Percentiles rank a stretch among this genome's conserved stretches.
These are phyloP conservation scores for Chroicocephalus ridibundus DNA, from an alignment of 2,113 vertebrate genomes.

Conservation along the genomic window DNA sequence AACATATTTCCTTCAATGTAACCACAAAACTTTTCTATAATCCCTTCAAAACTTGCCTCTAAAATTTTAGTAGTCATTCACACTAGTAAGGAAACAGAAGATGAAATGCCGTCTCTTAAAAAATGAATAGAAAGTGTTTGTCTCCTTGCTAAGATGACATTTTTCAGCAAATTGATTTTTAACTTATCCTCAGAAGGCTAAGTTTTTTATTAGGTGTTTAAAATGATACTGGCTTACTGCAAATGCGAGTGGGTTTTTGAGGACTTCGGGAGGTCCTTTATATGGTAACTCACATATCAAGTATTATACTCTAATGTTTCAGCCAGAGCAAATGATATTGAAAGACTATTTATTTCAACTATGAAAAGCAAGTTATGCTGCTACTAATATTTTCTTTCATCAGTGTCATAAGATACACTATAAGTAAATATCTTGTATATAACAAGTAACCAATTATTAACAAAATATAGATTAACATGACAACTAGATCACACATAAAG, in stretches of 20 bases:
- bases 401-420: neutral
- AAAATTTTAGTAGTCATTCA: neutral
- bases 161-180: neutral
- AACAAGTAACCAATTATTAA: neutral
- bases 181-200: neutral
- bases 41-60: neutral
- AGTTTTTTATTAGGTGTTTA: neutral
- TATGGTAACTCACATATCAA: neutral
- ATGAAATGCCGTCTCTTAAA: neutral
- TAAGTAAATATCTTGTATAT: neutral
- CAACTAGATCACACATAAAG: neutral
- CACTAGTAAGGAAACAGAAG: neutral
- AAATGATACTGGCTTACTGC: neutral
- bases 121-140: neutral
- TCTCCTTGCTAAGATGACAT: neutral
- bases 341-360: neutral
- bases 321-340: neutral
- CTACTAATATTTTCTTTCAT: neutral
- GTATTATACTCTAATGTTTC: neutral
- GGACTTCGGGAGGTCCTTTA: neutral
- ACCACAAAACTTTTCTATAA: neutral
- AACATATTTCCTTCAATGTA: neutral
- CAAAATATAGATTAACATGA: neutral
- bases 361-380: neutral
- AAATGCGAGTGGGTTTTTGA: neutral